A percentile compares a stretch with the other conserved stretches of the same genome.
Evolutionary conservation across 2,797 vertebrate species (phyloP).

Genomic region (Nannoperca australis): DNA sequence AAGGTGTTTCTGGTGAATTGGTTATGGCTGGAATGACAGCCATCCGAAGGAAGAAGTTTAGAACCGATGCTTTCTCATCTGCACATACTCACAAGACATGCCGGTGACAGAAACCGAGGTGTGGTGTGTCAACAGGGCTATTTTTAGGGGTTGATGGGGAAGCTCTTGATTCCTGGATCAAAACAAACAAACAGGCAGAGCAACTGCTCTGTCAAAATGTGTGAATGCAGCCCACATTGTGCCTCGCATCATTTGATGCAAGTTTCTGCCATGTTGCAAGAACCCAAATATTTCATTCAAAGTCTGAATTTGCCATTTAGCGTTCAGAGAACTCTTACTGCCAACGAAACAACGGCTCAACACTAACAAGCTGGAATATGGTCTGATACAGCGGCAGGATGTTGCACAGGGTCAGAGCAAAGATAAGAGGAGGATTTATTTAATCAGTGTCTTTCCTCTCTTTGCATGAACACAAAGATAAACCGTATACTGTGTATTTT

Average conservation of each 20-base stretch:
- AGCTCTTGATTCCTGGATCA: slow-evolving; percentile 35
- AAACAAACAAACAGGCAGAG: slow-evolving; percentile 33
- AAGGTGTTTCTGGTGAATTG: slow-evolving; percentile 34
- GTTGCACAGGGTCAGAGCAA: slow-evolving; percentile 14
- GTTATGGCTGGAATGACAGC: slow-evolving; percentile 68
- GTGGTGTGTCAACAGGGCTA: slow-evolving; percentile 58
- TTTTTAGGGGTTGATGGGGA: slow-evolving; percentile 64
- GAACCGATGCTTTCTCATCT: slow-evolving; percentile 15
- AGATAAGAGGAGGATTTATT: slow-evolving; percentile 65
- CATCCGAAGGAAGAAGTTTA: slow-evolving; percentile 37
- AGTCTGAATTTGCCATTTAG: background rate
- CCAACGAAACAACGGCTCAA: slow-evolving; percentile 11
- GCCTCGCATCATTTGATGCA: background rate
- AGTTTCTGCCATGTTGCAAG: background rate
- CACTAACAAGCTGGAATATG: background rate
- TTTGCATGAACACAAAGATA: slow-evolving; percentile 60
- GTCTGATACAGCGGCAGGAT: slow-evolving; percentile 33
- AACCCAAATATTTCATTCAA: background rate
- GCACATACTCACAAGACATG: background rate
- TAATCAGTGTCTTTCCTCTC: slow-evolving; percentile 40
- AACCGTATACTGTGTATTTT: slow-evolving; percentile 26
- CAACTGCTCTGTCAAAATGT: slow-evolving; percentile 25
- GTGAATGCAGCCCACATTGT: background rate
- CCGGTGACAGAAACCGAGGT: slow-evolving; percentile 59
- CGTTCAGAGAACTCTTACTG: background rate